These are phyloP conservation scores for Thunnus maccoyii DNA, from an alignment of 2,113 vertebrate species.

Conservation along the genomic window DNA sequence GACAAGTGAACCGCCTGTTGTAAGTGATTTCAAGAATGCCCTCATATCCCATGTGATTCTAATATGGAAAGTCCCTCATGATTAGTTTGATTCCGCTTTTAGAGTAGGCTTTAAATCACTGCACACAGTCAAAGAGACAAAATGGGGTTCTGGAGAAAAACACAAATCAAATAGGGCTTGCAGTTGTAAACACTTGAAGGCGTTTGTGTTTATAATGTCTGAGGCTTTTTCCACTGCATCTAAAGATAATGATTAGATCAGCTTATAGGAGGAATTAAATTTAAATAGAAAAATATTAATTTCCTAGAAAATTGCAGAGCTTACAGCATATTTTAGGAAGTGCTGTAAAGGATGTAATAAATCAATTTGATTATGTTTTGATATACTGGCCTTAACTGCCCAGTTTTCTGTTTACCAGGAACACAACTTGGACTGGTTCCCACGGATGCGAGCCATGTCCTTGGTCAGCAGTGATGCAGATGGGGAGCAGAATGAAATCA, in stretches of 20 bases:
- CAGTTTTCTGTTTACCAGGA: slow-evolving; percentile 84
- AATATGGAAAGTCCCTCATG: slow-evolving; percentile 67
- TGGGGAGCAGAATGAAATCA: slow-evolving; percentile 97
- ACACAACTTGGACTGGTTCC: slow-evolving; percentile 98
- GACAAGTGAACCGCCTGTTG: slow-evolving; percentile 7
- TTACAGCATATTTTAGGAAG: background rate
- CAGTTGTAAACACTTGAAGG: background rate
- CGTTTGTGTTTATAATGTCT: background rate
- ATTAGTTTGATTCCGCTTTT: slow-evolving; percentile 51
- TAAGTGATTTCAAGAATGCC: slow-evolving; percentile 44
- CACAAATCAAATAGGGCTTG: slow-evolving; percentile 8
- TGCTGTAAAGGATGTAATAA: background rate
- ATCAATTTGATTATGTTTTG: background rate
- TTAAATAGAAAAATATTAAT: background rate
- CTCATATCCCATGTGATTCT: slow-evolving; percentile 62
- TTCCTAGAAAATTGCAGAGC: slow-evolving; percentile 4
- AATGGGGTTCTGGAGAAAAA: slow-evolving; percentile 25
- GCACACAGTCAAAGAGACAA: slow-evolving; percentile 16
- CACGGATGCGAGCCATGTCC: slow-evolving; percentile 98
- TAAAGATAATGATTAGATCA: background rate
- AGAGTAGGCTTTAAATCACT: slow-evolving; percentile 52
- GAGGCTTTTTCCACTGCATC: background rate
- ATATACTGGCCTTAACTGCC: background rate
- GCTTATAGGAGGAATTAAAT: background rate
- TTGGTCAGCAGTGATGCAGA: slow-evolving; percentile 97